These are phyloP conservation scores for Drosophila guanche DNA, from an alignment of 1,140 invertebrate genomes.

Conservation along the genomic window DNA sequence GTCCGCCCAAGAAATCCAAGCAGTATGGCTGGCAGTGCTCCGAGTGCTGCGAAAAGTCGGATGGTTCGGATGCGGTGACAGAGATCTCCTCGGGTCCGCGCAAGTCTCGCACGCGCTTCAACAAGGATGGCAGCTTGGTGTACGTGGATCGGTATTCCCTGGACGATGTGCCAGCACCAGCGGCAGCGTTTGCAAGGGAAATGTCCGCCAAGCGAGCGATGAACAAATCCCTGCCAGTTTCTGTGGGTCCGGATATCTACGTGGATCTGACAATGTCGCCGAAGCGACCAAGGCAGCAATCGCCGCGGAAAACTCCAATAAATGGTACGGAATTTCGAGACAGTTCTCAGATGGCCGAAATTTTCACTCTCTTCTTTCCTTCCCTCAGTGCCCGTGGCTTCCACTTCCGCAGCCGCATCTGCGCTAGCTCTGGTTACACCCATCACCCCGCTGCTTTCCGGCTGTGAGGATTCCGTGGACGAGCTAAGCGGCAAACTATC, in stretches of 20 bases:
- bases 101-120: slow-evolving; percentile 89
- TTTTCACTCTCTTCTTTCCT: background rate
- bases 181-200: slow-evolving; percentile 28
- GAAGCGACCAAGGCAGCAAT: slow-evolving; percentile 56
- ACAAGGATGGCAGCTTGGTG: slow-evolving; percentile 86
- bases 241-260: slow-evolving; percentile 16
- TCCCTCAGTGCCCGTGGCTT: slow-evolving; percentile 24
- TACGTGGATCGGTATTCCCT: slow-evolving; percentile 67
- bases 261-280: slow-evolving; percentile 64
- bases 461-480: slow-evolving; percentile 70
- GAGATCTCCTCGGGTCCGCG: slow-evolving; percentile 91
- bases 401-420: background rate
- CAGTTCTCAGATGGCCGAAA: too few species aligned
- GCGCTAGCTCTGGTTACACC: slow-evolving; percentile 26
- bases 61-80: slow-evolving; percentile 89
- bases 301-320: slow-evolving; percentile 61
- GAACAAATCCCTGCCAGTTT: slow-evolving; percentile 60
- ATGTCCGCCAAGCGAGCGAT: slow-evolving; percentile 29
- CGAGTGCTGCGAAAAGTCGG: slow-evolving; percentile 94
- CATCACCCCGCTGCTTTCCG: slow-evolving; percentile 38
- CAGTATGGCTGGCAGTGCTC: slow-evolving; percentile 97
- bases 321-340: slow-evolving; percentile 52
- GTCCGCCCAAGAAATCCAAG: slow-evolving; percentile 97
- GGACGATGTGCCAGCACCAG: slow-evolving; percentile 53
- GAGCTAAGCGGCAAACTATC: slow-evolving; percentile 64